These are phyloP conservation scores for Tokudaia tokunoshimensis DNA, from an alignment of 2,797 vertebrate species.

Conservation along the genomic window DNA sequence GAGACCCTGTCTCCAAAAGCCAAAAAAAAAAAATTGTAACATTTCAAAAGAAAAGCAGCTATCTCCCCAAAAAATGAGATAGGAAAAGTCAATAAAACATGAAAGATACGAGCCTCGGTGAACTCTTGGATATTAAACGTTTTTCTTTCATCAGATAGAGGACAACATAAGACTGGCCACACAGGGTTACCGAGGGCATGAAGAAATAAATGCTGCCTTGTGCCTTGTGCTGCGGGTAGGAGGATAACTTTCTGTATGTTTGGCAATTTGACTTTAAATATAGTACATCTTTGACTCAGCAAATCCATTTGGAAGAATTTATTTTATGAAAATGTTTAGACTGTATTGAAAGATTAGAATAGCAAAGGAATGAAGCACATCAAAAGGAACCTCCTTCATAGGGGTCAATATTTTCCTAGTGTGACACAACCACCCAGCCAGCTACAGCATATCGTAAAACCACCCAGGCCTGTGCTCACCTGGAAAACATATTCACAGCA, in stretches of 20 bases:
- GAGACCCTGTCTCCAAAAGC: no score
- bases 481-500: not conserved
- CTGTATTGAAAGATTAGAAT: not conserved
- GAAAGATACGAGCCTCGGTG: constrained; percentile 25
- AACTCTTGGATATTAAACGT: constrained; percentile 44
- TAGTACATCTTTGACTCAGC: constrained; percentile 7
- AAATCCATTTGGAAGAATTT: constrained; percentile 51
- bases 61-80: constrained; percentile 57
- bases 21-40: not conserved
- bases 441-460: not conserved
- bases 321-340: constrained; percentile 62
- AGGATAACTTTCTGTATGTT: constrained; percentile 13
- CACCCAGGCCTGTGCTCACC: not conserved
- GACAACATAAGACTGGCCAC: constrained; percentile 39
- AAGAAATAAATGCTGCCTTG: constrained; percentile 19
- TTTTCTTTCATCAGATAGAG: constrained; percentile 55
- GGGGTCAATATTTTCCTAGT: not conserved
- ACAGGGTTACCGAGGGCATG: not conserved
- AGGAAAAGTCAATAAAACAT: constrained; percentile 43
- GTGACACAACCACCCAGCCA: not conserved
- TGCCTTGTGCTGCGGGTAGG: not conserved
- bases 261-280: constrained; percentile 54
- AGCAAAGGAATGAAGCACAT: not conserved
- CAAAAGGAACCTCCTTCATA: not conserved
- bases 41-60: constrained; percentile 65